phyloP scores from a whole-genome alignment of 2,113 vertebrate species.

The Archocentrus centrarchus region DNA sequence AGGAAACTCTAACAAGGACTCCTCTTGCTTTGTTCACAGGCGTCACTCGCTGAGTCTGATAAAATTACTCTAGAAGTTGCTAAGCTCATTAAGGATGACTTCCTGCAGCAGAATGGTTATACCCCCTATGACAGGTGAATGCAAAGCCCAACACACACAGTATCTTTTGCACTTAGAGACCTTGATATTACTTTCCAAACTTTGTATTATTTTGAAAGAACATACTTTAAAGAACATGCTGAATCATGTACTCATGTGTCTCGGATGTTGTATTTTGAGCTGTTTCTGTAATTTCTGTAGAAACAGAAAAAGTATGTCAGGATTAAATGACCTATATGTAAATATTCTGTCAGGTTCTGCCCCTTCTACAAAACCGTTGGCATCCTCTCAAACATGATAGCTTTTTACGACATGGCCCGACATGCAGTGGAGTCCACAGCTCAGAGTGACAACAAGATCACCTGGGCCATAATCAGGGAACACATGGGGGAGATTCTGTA shows the following conservation, averaged over 20 bases:
- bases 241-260: not conserved
- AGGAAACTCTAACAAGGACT: not conserved
- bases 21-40: constrained; percentile 75
- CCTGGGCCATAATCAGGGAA: constrained; percentile 95
- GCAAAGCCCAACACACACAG: not conserved
- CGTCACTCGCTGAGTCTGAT: constrained; percentile 95
- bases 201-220: not conserved
- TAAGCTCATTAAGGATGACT: constrained; percentile 97
- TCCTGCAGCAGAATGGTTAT: constrained; percentile 97
- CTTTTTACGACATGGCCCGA: constrained; percentile 96
- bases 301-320: not conserved
- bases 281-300: not conserved
- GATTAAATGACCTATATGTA: not conserved
- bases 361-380: constrained; percentile 99
- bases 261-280: not conserved
- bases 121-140: constrained; percentile 93
- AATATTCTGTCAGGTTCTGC: constrained; percentile 86
- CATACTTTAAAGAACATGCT: not conserved
- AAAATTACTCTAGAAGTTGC: constrained; percentile 99
- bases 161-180: not conserved
- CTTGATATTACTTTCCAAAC: not conserved
- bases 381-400: constrained; percentile 96
- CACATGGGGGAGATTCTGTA: constrained; percentile 96
- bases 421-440: constrained; percentile 95
- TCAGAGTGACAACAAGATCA: constrained; percentile 97